Conservation (phyloP, 2,797 vertebrate genomes). For the Myotis myotis region DNA sequence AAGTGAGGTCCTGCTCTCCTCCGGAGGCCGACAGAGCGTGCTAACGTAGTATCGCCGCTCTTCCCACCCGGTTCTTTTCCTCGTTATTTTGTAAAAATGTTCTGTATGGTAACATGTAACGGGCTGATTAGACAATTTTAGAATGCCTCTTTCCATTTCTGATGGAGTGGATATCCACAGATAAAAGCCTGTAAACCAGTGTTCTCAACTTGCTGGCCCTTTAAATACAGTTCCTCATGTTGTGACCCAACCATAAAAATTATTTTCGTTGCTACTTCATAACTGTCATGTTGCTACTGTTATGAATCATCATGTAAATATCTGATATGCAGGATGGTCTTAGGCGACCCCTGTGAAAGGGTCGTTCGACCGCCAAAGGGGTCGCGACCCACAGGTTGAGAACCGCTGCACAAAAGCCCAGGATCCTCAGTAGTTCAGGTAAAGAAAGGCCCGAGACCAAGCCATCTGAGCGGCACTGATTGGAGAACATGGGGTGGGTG, state of each 20-base stretch:
- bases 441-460: neutral
- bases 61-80: neutral
- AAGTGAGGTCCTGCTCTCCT: neutral
- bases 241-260: no score
- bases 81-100: neutral
- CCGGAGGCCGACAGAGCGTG: neutral
- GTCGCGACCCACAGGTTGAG: no score
- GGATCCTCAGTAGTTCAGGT: neutral
- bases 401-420: neutral
- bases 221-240: no score
- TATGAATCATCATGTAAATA: no score
- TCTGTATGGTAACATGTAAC: neutral
- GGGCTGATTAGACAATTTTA: neutral
- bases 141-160: neutral
- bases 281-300: no score
- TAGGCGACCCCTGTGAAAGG: no score
- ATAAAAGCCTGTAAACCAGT: neutral
- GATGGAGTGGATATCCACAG: neutral
- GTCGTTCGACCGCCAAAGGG: no score
- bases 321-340: no score
- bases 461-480: fast-evolving
- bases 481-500: neutral
- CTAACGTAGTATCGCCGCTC: neutral
- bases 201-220: no score
- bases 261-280: no score